These are phyloP conservation scores for Drosophila mojavensis DNA, from an alignment of 1,140 invertebrate genomes.

Conservation along the genomic window DNA sequence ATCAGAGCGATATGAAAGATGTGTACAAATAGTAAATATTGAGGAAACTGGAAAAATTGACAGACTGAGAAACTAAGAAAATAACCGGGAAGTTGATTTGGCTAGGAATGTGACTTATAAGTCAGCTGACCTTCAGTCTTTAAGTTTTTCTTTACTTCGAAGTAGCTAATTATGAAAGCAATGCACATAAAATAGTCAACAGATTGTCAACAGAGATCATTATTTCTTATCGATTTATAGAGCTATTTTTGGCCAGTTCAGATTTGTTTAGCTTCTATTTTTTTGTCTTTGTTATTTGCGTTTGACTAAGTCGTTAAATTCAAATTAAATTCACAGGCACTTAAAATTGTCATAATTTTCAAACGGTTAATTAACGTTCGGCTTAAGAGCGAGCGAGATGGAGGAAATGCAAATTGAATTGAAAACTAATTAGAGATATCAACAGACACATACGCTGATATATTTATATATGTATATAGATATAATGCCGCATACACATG, in stretches of 20 bases:
- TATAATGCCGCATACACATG: constrained; percentile 11
- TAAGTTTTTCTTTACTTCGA: neutral
- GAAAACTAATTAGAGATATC: constrained; percentile 81
- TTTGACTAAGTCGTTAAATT: constrained; percentile 44
- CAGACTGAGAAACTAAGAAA: neutral
- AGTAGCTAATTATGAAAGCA: constrained; percentile 23
- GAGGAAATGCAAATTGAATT: constrained; percentile 75
- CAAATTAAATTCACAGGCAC: constrained; percentile 64
- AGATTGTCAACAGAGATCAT: constrained; percentile 35
- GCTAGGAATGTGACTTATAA: neutral
- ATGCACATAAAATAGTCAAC: constrained; percentile 51
- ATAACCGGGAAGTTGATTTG: neutral
- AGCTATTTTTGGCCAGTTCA: constrained; percentile 22
- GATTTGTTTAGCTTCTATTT: neutral
- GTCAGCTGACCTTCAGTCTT: constrained; percentile 25
- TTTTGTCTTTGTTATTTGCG: constrained; percentile 1
- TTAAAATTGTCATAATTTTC: constrained; percentile 69
- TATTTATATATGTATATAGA: neutral
- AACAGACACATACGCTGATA: constrained; percentile 25
- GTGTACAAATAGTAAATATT: constrained; percentile 1
- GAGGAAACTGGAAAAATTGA: constrained; percentile 11
- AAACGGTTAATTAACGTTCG: constrained; percentile 56
- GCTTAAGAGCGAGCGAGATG: constrained; percentile 26
- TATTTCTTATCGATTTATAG: constrained; percentile 40
- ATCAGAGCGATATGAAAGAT: constrained; percentile 1